Conservation (phyloP, 2,888 invertebrate species). For the Lochmaea crataegi region DNA sequence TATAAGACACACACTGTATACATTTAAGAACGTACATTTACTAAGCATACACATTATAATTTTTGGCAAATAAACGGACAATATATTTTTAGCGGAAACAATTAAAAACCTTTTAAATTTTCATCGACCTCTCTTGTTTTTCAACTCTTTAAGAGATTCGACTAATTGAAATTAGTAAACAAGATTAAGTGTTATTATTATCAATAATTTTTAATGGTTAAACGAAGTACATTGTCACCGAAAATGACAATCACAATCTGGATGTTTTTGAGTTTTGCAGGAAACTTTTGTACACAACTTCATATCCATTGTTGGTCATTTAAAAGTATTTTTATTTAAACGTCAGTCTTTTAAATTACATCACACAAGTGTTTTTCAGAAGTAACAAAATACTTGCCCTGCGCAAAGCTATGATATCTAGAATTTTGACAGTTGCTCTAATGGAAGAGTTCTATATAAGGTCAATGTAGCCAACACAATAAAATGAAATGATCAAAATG, state of each 20-base stretch:
- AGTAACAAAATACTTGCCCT: no score
- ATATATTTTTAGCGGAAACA: background rate
- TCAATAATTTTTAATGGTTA: background rate
- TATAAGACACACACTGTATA: constrained; percentile 3
- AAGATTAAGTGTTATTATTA: background rate
- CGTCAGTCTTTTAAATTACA: constrained; percentile 4
- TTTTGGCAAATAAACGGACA: constrained; percentile 1
- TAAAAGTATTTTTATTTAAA: background rate
- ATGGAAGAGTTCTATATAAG: no score
- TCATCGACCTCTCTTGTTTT: background rate
- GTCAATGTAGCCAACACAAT: no score
- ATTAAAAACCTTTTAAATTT: background rate
- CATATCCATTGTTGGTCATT: background rate
- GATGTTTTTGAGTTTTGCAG: background rate
- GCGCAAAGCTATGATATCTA: background rate
- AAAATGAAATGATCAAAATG: no score
- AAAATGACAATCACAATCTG: background rate
- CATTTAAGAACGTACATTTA: background rate
- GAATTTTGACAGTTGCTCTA: background rate
- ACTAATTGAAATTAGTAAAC: background rate
- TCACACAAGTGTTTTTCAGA: no score
- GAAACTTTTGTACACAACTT: background rate
- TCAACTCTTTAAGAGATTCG: background rate
- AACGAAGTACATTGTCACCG: background rate
- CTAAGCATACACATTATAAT: constrained; percentile 5